Conservation (phyloP, 1,140 invertebrate genomes). For the Gryllus bimaculatus region DNA sequence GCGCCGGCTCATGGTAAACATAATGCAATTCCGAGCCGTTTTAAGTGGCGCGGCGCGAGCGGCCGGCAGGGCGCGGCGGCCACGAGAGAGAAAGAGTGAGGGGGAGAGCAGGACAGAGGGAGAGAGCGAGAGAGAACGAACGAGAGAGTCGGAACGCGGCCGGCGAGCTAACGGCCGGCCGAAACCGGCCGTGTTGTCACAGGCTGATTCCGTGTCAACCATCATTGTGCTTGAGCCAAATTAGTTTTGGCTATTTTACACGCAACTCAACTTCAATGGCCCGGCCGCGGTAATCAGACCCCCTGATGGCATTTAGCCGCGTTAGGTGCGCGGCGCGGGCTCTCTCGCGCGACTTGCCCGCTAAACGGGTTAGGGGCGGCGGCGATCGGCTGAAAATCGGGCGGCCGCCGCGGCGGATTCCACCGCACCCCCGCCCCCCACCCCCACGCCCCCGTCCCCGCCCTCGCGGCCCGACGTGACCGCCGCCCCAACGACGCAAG, state of each 20-base stretch:
- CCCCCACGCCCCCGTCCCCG: too few species aligned
- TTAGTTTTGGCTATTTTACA: conserved; percentile 1
- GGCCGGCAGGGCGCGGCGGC: background rate
- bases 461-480: background rate
- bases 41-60: background rate
- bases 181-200: background rate
- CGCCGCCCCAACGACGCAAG: too few species aligned
- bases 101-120: background rate
- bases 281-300: background rate
- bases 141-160: conserved; percentile 10
- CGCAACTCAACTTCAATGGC: background rate
- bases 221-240: conserved; percentile 4
- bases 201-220: background rate
- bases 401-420: background rate
- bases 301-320: conserved; percentile 2
- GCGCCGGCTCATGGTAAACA: too few species aligned
- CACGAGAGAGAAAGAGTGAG: background rate
- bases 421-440: background rate
- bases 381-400: background rate
- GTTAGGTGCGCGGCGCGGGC: too few species aligned
- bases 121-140: conserved; percentile 16
- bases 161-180: too few species aligned
- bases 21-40: background rate
- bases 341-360: background rate
- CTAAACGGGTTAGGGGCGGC: background rate